Evolutionary conservation across 2,888 invertebrate genomes (phyloP), one percentile per base, ranked within the genome.

Genomic region (Andrena bucephala): DNA sequence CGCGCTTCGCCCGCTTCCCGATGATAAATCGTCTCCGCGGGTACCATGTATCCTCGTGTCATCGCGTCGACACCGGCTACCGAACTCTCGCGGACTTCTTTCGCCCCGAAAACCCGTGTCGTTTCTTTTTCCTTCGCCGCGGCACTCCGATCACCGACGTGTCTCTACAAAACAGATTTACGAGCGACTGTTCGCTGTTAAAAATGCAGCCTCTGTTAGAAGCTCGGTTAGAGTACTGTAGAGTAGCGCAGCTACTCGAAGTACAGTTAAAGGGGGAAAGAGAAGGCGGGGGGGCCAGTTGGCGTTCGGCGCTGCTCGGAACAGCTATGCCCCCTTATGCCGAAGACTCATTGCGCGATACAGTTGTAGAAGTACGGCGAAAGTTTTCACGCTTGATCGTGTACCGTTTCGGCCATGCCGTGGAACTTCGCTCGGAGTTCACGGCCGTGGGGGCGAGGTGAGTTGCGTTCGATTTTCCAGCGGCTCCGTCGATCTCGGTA

Each of bases 11-110:
- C 42, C 36, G 36, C 16, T 50, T n/a, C 60, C n/a, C 27, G 68
- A 78, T 75, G 79, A 81, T 79, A 81, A 72, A 81, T 81, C 42
- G 72, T 13, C 52, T 42, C 54, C 48, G 16, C 27, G 69, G 78
- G 70, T 71, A 71, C 79, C 78, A 81, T 81, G 72, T 79, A 81
- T 81, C 20, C 72, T 67, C 48, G 79, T 79, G 80, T 79, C 80
- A 79, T 52, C 80, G 66, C 52, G 31, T 24, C 59, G 50, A 10
- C 36, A 54, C 54, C 24, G 62, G 68, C 78, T 63, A 77, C 78
- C 70, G 59, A 77, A 50, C 78, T 76, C 71, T 76, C 71, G 71
- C 52, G 42, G 52, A 78, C 57, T 78, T 78, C 70, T 71, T 60
- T 71, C 27, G 4, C 27, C n/a, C 62, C 33, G 29, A 63, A 57